Evolutionary conservation across 2,888 invertebrate genomes (phyloP).

Genomic region (Sminthurides aquaticus): DNA sequence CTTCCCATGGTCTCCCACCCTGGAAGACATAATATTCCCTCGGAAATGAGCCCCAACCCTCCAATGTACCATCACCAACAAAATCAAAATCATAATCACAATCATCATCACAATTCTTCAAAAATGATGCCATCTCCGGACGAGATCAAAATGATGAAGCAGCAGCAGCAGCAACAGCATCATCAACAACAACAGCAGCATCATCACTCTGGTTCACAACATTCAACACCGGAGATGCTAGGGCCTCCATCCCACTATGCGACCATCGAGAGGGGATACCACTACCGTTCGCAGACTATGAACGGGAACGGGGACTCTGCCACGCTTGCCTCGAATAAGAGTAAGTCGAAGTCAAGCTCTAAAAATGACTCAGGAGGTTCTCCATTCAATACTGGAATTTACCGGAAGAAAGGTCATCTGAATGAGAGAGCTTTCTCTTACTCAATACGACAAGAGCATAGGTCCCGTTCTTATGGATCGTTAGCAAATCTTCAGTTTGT

Average conservation of each 20-base stretch:
- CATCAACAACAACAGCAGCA: constrained; percentile 44
- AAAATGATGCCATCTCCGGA: constrained; percentile 19
- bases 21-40: constrained; percentile 19
- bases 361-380: constrained; percentile 46
- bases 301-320: constrained; percentile 39
- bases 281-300: constrained; percentile 35
- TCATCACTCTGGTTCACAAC: not conserved
- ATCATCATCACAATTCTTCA: constrained; percentile 13
- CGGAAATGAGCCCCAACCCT: constrained; percentile 47
- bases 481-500: constrained; percentile 84
- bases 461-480: constrained; percentile 85
- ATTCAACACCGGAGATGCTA: not conserved
- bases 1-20: constrained; percentile 41
- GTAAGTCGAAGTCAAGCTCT: constrained; percentile 41
- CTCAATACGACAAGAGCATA: constrained; percentile 86
- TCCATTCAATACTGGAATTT: constrained; percentile 72
- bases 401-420: constrained; percentile 80
- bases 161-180: constrained; percentile 41
- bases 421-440: constrained; percentile 90
- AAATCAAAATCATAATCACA: constrained; percentile 34
- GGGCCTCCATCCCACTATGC: constrained; percentile 39
- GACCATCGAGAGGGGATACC: constrained; percentile 43
- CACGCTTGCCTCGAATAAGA: constrained; percentile 41
- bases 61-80: constrained; percentile 46
- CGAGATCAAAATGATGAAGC: constrained; percentile 46